Base-by-base conservation (phyloP, 2,113 vertebrate species). In the Notarius quadriscutis region DNA sequence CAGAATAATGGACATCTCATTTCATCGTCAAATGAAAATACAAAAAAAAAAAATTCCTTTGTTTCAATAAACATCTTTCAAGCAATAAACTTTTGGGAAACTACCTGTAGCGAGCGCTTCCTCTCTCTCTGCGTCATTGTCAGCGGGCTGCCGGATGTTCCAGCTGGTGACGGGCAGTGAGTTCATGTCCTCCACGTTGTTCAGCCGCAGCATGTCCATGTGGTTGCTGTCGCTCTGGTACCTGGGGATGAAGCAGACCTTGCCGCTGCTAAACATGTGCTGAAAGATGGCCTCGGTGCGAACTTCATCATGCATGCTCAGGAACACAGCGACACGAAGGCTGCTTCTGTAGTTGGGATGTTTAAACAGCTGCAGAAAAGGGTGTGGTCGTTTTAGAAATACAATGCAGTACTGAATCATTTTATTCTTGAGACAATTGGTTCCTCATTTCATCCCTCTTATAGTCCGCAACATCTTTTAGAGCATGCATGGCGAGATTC, bases 171-270 rank as follows among this genome's bases (percentile, higher is more conserved):
- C 90, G 22, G 96, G 95, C 88, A 99, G 95, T 0, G 84, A 92
- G 27, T 94, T 91, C 62, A 98, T 94, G 88, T 99, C 97, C 85
- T 96, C 94, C 30, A 93, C 79, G 22, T 96, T 96, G 7, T 60
- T 84, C 4, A 99, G 90, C 72, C 93, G 95, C 85, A 99, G 86
- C 98, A 99, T 99, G 91, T 99, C 97, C 98, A 99, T 99, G 81
- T 97, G 96, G 85, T 51, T 96, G 92, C 96, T 96, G 81, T 91
- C 84, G 71, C 90, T 87, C 60, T 92, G 93, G 89, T 99, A 99
- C 83, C 93, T 95, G 9, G 98, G 98, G 88, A 99, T 96, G 88
- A 99, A 99, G 92, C 97, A 99, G 88, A 93, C 93, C 89, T 99
- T 99, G 1, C 96, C 96, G 83, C 84, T 87, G 50, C 87, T 95